Percentiles rank a stretch among this genome's conserved stretches.
Evolutionary conservation across 2,888 invertebrate genomes (phyloP).

Genomic region (Andrena bucephala): DNA sequence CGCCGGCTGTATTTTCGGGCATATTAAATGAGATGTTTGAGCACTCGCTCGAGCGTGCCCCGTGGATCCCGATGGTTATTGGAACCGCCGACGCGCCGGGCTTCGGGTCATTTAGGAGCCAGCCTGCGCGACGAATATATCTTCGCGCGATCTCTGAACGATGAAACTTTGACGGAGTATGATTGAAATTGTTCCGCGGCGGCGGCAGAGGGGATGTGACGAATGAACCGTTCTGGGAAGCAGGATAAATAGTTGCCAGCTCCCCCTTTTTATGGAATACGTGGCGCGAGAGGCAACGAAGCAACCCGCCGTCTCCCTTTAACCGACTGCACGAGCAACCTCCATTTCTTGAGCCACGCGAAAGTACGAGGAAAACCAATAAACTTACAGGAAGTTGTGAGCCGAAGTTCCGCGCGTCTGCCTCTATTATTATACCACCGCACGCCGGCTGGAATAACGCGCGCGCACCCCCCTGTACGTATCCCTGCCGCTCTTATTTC

Average conservation of each 20-base stretch:
- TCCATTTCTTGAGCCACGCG: conserved; percentile 47
- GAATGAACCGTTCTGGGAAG: background rate
- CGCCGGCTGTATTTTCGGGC: conserved; percentile 8
- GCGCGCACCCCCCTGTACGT: conserved; percentile 18
- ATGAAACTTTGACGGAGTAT: background rate
- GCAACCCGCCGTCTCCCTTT: conserved; percentile 13
- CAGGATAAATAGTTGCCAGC: conserved; percentile 20
- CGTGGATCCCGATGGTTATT: conserved; percentile 15
- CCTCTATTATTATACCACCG: conserved; percentile 53
- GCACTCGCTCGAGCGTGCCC: conserved; percentile 13
- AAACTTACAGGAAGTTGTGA: conserved; percentile 64
- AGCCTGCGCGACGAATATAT: conserved; percentile 1
- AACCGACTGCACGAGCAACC: conserved; percentile 23
- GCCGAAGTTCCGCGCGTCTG: conserved; percentile 62
- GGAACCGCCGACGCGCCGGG: background rate
- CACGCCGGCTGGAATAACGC: conserved; percentile 29
- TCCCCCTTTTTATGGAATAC: background rate
- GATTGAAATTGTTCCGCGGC: background rate
- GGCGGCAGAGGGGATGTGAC: background rate
- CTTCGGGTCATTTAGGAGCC: background rate
- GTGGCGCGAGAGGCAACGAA: conserved; percentile 1
- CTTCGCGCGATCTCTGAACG: background rate
- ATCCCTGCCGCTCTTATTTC: conserved; percentile 35
- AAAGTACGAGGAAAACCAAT: conserved; percentile 57
- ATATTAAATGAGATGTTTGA: conserved; percentile 34